These are phyloP conservation scores for Conger conger DNA, from an alignment of 2,113 vertebrate species.

Conservation along the genomic window DNA sequence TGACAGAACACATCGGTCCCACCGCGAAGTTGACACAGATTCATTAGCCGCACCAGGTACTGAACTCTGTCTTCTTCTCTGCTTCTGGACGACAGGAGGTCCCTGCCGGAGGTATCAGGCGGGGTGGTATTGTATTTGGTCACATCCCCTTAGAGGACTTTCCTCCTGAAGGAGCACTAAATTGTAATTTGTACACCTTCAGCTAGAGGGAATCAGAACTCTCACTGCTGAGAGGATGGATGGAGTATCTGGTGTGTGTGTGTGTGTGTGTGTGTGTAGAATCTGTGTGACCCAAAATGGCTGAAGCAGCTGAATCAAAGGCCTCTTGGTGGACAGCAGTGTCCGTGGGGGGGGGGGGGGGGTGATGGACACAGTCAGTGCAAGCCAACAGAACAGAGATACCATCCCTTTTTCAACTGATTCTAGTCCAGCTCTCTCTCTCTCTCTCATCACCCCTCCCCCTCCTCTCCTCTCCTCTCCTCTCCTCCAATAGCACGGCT, in stretches of 20 bases:
- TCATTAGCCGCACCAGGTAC: not conserved
- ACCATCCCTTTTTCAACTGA: conserved; percentile 62
- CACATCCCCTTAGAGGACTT: too few species aligned
- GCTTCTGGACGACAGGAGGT: too few species aligned
- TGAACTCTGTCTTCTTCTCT: not conserved
- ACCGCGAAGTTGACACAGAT: not conserved
- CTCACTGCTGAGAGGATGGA: too few species aligned
- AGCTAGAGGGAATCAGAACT: too few species aligned
- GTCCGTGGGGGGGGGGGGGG: not conserved
- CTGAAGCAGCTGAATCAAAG: conserved; percentile 14
- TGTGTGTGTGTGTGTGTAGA: too few species aligned
- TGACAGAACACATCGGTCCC: not conserved
- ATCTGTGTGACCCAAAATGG: not conserved
- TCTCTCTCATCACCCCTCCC: conserved; percentile 51
- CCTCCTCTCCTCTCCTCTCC: conserved; percentile 50
- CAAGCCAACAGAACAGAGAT: conserved; percentile 59
- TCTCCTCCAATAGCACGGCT: conserved; percentile 45
- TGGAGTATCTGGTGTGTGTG: too few species aligned
- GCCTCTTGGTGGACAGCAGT: conserved; percentile 12
- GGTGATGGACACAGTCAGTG: conserved; percentile 46
- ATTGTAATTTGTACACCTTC: too few species aligned
- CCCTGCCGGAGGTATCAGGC: too few species aligned
- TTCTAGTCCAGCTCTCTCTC: conserved; percentile 62
- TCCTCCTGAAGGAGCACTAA: too few species aligned
- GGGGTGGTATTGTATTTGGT: too few species aligned